phyloP scores from a whole-genome alignment of 2,797 vertebrate genomes.

The Schizopygopsis pylzovi region DNA sequence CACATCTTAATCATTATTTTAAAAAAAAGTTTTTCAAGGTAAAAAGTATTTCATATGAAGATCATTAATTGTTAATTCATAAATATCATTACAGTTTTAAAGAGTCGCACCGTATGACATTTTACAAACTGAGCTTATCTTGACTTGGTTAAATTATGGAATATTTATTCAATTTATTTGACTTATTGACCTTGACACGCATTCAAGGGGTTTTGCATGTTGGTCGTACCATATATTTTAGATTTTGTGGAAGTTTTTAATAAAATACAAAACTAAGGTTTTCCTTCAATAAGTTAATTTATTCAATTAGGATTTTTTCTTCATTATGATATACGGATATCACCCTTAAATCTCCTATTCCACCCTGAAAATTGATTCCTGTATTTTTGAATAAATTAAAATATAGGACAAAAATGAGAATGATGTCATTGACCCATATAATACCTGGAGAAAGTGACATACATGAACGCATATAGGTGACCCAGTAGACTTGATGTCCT shows the following conservation, averaged over 20 bases:
- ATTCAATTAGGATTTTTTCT: not conserved
- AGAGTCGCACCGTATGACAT: not conserved
- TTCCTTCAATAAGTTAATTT: not conserved
- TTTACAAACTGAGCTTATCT: not conserved
- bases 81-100: not conserved
- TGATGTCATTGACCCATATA: not conserved
- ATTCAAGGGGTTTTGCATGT: not conserved
- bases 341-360: not conserved
- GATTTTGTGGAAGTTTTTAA: not conserved
- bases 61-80: not conserved
- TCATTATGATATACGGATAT: not conserved
- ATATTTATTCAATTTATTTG: not conserved
- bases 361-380: not conserved
- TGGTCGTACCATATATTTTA: not conserved
- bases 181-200: not conserved
- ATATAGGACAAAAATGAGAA: not conserved
- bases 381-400: not conserved
- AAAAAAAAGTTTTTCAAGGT: not conserved
- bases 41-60: not conserved
- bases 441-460: not conserved
- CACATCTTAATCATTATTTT: not conserved
- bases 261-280: not conserved
- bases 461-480: constrained; percentile 57
- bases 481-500: constrained; percentile 57
- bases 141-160: not conserved